A percentile compares a stretch with the other conserved stretches of the same genome.
These are phyloP conservation scores for Uromys caudimaculatus DNA, from an alignment of 2,797 vertebrate species.

Conservation along the genomic window DNA sequence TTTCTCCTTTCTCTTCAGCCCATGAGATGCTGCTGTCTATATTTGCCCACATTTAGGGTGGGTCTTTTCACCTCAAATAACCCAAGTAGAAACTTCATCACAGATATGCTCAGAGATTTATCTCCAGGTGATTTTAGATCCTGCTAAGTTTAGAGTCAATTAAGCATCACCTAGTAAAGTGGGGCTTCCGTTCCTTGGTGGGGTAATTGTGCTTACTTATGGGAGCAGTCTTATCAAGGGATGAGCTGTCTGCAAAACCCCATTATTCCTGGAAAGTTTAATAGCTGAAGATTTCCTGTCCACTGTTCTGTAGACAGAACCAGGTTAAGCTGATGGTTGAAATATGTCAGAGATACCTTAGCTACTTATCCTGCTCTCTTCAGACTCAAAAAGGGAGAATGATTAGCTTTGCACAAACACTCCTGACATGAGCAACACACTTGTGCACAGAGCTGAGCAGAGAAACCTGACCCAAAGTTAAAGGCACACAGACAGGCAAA, in stretches of 20 bases:
- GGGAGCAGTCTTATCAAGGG: not conserved
- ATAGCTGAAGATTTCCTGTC: not conserved
- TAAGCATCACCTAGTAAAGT: not conserved
- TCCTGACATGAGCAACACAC: not conserved
- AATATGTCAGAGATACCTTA: not conserved
- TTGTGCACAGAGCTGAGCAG: not conserved
- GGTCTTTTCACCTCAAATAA: not conserved
- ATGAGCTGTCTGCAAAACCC: not conserved
- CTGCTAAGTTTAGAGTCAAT: not conserved
- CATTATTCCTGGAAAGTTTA: not conserved
- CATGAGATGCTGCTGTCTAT: not conserved
- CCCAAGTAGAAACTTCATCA: not conserved
- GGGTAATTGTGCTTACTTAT: not conserved
- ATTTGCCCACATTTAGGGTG: not conserved
- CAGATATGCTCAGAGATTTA: not conserved
- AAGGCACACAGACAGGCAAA: not conserved
- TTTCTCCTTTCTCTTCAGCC: not conserved
- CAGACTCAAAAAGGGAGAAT: not conserved
- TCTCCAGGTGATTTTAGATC: not conserved
- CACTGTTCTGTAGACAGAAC: not conserved
- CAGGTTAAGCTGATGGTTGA: no score
- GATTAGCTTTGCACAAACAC: not conserved
- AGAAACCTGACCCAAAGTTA: not conserved
- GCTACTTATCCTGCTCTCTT: not conserved
- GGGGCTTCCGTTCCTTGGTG: not conserved